phyloP scores from a whole-genome alignment of 2,113 vertebrate species.

The Clinocottus analis region DNA sequence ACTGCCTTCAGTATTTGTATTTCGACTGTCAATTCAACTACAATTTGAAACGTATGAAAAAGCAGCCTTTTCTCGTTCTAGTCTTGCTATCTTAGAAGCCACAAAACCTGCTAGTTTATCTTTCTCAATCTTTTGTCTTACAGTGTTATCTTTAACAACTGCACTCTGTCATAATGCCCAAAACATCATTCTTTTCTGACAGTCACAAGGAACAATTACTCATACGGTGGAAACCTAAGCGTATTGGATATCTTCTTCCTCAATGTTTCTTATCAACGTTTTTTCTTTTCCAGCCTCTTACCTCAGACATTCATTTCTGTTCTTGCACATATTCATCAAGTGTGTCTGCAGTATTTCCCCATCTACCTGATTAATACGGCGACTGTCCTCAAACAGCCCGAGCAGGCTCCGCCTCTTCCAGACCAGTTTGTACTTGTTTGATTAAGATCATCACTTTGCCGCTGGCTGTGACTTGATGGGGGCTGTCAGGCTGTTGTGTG shows the following conservation, averaged over 20 bases:
- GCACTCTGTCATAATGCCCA: not conserved
- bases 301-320: not conserved
- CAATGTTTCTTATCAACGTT: not conserved
- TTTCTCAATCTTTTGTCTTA: not conserved
- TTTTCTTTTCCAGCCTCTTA: not conserved
- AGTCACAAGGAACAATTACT: not conserved
- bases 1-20: not conserved
- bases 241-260: not conserved
- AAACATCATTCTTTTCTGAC: not conserved
- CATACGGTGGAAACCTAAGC: not conserved
- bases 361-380: slow-evolving; percentile 11
- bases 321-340: not conserved
- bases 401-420: not conserved
- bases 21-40: not conserved
- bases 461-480: slow-evolving; percentile 27
- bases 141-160: not conserved
- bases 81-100: not conserved
- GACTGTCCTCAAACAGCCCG: not conserved
- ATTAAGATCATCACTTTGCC: slow-evolving; percentile 37
- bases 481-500: slow-evolving; percentile 13
- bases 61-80: not conserved
- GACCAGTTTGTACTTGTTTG: slow-evolving; percentile 64
- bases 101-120: not conserved
- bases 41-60: not conserved
- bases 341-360: slow-evolving; percentile 26